phyloP scores from a whole-genome alignment of 2,113 vertebrate genomes.

The Epinephelus cyanopodus region DNA sequence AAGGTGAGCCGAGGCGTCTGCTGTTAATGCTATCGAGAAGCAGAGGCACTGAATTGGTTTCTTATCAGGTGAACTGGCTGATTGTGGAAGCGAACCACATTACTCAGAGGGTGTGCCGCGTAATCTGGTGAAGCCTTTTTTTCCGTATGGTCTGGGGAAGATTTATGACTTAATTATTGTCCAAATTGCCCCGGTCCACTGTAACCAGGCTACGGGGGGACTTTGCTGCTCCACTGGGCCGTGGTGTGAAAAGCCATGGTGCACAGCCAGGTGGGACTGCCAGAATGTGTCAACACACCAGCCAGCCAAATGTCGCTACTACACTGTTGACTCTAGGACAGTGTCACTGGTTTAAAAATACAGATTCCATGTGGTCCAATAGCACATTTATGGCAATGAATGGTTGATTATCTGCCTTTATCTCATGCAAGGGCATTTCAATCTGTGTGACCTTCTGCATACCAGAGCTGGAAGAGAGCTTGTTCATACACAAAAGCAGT shows the following conservation, averaged over 20 bases:
- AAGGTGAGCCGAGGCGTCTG: slow-evolving; percentile 72
- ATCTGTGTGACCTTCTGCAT: background rate
- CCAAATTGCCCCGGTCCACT: slow-evolving; percentile 74
- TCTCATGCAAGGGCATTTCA: background rate
- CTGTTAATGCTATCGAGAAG: slow-evolving; percentile 60
- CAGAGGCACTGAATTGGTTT: slow-evolving; percentile 67
- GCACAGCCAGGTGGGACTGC: slow-evolving; percentile 58
- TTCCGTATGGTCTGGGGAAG: slow-evolving; percentile 74
- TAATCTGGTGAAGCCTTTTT: slow-evolving; percentile 59
- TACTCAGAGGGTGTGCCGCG: slow-evolving; percentile 51
- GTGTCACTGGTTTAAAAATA: background rate
- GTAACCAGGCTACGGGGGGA: slow-evolving; percentile 63
- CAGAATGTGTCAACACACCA: slow-evolving; percentile 47
- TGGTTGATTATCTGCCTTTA: slow-evolving; percentile 10
- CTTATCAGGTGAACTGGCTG: slow-evolving; percentile 73
- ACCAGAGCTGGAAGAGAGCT: background rate
- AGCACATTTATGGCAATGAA: background rate
- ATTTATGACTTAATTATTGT: slow-evolving; percentile 87
- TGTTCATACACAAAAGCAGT: background rate
- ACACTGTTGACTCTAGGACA: slow-evolving; percentile 52
- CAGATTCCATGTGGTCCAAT: slow-evolving; percentile 1
- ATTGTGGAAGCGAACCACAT: slow-evolving; percentile 70
- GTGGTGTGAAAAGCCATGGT: slow-evolving; percentile 69
- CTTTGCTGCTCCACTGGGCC: slow-evolving; percentile 61
- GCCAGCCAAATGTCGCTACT: slow-evolving; percentile 47